phyloP scores from a whole-genome alignment of 1,140 invertebrate genomes.

The Calliopsis andreniformis region DNA sequence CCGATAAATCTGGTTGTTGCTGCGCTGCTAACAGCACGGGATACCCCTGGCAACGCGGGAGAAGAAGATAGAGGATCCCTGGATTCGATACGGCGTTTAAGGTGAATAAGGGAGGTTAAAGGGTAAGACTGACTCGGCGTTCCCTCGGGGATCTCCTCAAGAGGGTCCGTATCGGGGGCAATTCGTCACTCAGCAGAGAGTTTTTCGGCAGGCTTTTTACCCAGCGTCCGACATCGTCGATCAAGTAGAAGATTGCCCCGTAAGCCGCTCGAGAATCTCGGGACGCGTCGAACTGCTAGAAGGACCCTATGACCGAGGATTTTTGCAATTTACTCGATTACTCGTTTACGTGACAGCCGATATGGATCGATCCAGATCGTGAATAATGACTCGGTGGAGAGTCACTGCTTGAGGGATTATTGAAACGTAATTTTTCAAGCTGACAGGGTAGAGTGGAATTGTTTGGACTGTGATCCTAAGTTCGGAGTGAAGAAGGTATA shows the following conservation, averaged over 20 bases:
- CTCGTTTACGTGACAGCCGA: conserved; percentile 13
- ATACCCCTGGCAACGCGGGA: background rate
- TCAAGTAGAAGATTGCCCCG: conserved; percentile 34
- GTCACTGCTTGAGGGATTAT: too few species aligned
- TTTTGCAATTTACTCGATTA: conserved; percentile 30
- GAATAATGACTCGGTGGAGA: too few species aligned
- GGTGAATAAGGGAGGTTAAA: conserved; percentile 48
- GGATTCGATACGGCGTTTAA: conserved; percentile 42
- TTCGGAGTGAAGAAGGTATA: too few species aligned
- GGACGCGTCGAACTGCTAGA: background rate
- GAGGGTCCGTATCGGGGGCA: conserved; percentile 38
- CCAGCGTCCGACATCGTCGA: conserved; percentile 25
- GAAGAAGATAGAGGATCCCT: conserved; percentile 14
- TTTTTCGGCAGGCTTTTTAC: conserved; percentile 44
- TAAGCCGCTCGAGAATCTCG: conserved; percentile 4
- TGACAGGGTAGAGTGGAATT: too few species aligned
- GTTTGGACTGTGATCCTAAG: too few species aligned
- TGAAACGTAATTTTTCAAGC: too few species aligned
- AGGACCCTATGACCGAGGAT: background rate
- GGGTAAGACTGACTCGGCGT: conserved; percentile 24
- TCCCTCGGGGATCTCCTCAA: conserved; percentile 16
- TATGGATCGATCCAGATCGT: background rate
- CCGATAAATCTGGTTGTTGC: conserved; percentile 38
- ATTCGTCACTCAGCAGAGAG: conserved; percentile 51
- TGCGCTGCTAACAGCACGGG: conserved; percentile 23